phyloP scores from a whole-genome alignment of 2,888 invertebrate species.

The Hesperia comma region DNA sequence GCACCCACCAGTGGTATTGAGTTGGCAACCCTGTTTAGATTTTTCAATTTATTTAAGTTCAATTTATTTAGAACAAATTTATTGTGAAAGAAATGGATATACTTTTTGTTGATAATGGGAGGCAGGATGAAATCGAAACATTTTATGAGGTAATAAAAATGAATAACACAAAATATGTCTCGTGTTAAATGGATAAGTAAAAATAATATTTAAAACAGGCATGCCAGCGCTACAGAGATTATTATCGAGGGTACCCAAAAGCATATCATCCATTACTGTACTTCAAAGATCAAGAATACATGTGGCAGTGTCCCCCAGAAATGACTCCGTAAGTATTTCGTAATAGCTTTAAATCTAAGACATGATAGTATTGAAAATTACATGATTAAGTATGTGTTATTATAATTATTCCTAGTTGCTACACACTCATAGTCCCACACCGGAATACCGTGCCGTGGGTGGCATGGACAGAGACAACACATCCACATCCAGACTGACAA shows the following conservation, averaged over 20 bases:
- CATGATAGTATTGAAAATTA: too few species aligned
- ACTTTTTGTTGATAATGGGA: slow-evolving; percentile 67
- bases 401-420: too few species aligned
- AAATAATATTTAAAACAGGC: slow-evolving; percentile 62
- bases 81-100: slow-evolving; percentile 54
- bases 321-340: slow-evolving; percentile 74
- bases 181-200: too few species aligned
- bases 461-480: too few species aligned
- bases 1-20: too few species aligned
- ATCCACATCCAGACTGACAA: too few species aligned
- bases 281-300: slow-evolving; percentile 78
- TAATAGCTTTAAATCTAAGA: too few species aligned
- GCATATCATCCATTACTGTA: slow-evolving; percentile 83
- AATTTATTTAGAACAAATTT: background rate
- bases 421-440: too few species aligned
- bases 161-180: background rate
- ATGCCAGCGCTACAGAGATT: slow-evolving; percentile 84
- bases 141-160: slow-evolving; percentile 68
- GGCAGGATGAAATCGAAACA: slow-evolving; percentile 73
- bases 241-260: slow-evolving; percentile 84
- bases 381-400: too few species aligned
- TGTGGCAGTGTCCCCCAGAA: slow-evolving; percentile 83
- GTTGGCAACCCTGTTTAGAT: too few species aligned
- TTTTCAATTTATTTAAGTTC: too few species aligned
- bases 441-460: too few species aligned